Percentiles rank a stretch among this genome's conserved stretches.
Evolutionary conservation across 2,797 vertebrate genomes (phyloP).

Genomic region (Malacoraja senta): DNA sequence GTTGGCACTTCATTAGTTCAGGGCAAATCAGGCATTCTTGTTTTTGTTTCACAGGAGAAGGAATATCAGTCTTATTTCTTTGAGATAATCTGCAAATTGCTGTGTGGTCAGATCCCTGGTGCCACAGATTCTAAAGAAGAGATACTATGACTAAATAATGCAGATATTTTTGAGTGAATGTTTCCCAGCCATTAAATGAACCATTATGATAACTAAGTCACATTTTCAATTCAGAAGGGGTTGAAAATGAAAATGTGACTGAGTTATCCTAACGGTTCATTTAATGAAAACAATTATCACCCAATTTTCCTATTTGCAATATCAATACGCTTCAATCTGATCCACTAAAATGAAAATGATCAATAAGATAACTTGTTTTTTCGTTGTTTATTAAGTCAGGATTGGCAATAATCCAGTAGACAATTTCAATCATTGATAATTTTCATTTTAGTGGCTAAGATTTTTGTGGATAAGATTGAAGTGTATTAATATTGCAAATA

Average conservation of each 20-base stretch:
- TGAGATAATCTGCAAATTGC: background rate
- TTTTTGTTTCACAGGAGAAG: background rate
- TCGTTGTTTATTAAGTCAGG: no score
- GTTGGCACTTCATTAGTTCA: background rate
- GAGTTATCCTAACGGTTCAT: no score
- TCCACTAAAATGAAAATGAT: no score
- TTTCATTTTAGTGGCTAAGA: background rate
- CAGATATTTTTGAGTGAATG: background rate
- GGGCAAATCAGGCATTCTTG: background rate
- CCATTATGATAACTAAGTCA: background rate
- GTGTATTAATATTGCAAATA: background rate
- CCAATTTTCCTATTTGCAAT: no score
- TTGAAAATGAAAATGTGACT: no score
- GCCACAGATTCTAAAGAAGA: background rate
- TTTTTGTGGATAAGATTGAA: background rate
- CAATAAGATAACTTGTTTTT: no score
- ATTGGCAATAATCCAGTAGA: no score
- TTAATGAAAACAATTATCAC: no score
- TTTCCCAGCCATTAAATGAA: background rate
- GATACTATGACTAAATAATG: background rate
- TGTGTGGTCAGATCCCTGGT: background rate
- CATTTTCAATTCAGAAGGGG: background rate
- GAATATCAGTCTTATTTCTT: background rate
- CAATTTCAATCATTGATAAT: background rate
- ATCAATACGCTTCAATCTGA: no score